Evolutionary conservation across 2,113 vertebrate species (phyloP).

Genomic region (Amblyopsis rosae): DNA sequence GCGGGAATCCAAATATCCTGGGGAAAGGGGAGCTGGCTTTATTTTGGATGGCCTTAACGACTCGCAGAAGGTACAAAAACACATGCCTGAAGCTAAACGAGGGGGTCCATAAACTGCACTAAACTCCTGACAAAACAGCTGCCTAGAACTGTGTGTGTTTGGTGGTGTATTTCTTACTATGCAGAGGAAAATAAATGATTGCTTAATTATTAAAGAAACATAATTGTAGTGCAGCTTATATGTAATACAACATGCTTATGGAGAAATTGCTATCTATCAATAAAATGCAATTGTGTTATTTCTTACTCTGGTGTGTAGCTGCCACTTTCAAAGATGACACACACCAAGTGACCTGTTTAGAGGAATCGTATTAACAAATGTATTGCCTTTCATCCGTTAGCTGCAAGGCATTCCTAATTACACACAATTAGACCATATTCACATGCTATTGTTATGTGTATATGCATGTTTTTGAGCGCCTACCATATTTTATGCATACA

Average conservation of each 20-base stretch:
- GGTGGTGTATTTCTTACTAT: background rate
- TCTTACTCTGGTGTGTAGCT: background rate
- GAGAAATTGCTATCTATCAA: no score
- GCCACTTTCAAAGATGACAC: background rate
- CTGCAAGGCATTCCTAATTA: slow-evolving; percentile 52
- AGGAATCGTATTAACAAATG: slow-evolving; percentile 27
- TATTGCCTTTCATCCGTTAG: slow-evolving; percentile 48
- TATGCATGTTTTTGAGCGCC: slow-evolving; percentile 10
- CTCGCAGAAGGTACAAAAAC: slow-evolving; percentile 45
- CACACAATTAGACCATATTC: slow-evolving; percentile 49
- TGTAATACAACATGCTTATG: no score
- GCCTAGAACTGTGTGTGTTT: slow-evolving; percentile 4
- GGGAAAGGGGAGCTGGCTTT: slow-evolving; percentile 48
- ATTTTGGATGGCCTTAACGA: slow-evolving; percentile 48
- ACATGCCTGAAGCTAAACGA: slow-evolving; percentile 19
- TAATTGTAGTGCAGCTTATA: no score
- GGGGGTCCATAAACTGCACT: slow-evolving; percentile 22
- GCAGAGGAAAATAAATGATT: background rate
- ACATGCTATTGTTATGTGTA: slow-evolving; percentile 42
- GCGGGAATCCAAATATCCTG: slow-evolving; percentile 50
- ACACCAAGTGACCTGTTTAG: slow-evolving; percentile 1
- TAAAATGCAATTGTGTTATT: no score
- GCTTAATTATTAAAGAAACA: no score
- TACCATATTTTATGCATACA: background rate
- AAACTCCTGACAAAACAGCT: slow-evolving; percentile 47